Percentiles rank a stretch among this genome's conserved stretches.
phyloP scores from a whole-genome alignment of 2,797 vertebrate species.

The Coregonus suidteri region DNA sequence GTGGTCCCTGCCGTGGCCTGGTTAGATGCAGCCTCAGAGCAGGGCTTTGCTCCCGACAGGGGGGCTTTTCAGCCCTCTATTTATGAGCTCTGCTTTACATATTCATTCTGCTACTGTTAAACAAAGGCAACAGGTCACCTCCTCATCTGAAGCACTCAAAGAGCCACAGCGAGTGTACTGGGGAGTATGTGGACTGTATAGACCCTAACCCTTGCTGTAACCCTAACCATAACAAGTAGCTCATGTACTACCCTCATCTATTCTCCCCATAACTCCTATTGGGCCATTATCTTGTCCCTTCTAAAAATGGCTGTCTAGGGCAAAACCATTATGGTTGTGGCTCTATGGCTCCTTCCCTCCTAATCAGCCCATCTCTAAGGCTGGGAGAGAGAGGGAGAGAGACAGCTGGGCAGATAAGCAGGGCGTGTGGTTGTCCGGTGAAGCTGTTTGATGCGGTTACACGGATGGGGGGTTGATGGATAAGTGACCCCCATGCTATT shows the following conservation, averaged over 20 bases:
- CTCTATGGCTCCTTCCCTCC: background rate
- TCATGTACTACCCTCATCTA: background rate
- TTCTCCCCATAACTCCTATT: background rate
- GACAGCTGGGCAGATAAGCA: slow-evolving; percentile 66
- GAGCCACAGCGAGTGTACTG: background rate
- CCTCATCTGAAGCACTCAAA: slow-evolving; percentile 14
- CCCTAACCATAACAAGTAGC: background rate
- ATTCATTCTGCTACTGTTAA: slow-evolving; percentile 76
- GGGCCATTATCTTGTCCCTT: background rate
- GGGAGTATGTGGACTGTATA: background rate
- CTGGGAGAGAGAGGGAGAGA: slow-evolving; percentile 36
- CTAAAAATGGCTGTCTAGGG: background rate
- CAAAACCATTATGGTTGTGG: background rate
- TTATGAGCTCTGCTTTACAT: slow-evolving; percentile 80
- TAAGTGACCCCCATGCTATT: slow-evolving; percentile 78
- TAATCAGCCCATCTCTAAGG: slow-evolving; percentile 1
- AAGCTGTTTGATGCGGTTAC: slow-evolving; percentile 72
- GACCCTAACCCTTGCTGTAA: background rate
- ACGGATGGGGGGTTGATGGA: slow-evolving; percentile 74
- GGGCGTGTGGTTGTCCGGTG: slow-evolving; percentile 58
- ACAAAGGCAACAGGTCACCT: slow-evolving; percentile 64
- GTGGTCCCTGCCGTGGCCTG: slow-evolving; percentile 36
- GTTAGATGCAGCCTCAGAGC: slow-evolving; percentile 61
- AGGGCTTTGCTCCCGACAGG: slow-evolving; percentile 66
- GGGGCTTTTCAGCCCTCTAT: slow-evolving; percentile 74